Percentiles rank a stretch among this genome's conserved stretches.
Conservation (phyloP, 2,888 invertebrate species). For the Perithous albicinctus region DNA sequence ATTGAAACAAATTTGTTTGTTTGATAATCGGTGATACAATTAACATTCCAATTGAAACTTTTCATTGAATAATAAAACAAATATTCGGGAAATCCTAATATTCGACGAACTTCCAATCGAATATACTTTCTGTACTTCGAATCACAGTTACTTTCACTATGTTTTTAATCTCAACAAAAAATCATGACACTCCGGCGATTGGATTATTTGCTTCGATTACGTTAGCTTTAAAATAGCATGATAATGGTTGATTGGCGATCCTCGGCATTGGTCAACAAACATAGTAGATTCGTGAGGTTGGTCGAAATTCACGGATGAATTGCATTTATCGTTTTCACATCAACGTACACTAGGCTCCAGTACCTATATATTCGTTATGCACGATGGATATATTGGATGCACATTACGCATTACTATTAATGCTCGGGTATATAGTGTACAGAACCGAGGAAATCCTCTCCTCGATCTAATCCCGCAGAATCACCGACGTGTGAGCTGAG, state of each 20-base stretch:
- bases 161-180: background rate
- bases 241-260: background rate
- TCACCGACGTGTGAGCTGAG: constrained; percentile 11
- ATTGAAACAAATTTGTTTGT: too few species aligned
- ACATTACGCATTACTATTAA: constrained; percentile 4
- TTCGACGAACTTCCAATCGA: too few species aligned
- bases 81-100: too few species aligned
- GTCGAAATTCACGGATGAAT: constrained; percentile 49
- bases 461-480: constrained; percentile 30
- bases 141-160: background rate
- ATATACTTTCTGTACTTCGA: background rate
- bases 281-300: background rate
- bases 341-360: background rate
- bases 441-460: background rate
- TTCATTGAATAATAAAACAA: too few species aligned
- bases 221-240: background rate
- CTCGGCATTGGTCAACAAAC: background rate
- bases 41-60: too few species aligned
- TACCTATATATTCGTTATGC: constrained; percentile 17
- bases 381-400: background rate
- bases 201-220: background rate
- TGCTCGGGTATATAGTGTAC: background rate
- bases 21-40: too few species aligned
- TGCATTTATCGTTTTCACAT: constrained; percentile 36
- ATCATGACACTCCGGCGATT: background rate